Evolutionary conservation across 2,888 invertebrate species (phyloP).

Genomic region (Tachina fera): DNA sequence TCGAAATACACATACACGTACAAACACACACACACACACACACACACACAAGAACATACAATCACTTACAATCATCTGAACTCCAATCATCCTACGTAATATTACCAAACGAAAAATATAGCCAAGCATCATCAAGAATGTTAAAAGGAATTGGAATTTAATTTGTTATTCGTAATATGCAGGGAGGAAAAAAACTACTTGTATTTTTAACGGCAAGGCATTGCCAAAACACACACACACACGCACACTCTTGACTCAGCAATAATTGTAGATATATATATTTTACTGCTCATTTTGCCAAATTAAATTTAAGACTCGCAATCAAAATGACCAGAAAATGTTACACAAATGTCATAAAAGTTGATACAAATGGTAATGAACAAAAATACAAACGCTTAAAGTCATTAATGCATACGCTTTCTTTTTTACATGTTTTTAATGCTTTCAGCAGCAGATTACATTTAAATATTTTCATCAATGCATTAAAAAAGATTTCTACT

Average conservation of each 20-base stretch:
- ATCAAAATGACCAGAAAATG: constrained; percentile 41
- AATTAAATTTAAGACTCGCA: constrained; percentile 40
- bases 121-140: constrained; percentile 49
- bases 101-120: neutral
- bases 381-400: neutral
- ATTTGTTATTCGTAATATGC: constrained; percentile 65
- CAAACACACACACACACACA: neutral
- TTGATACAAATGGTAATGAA: constrained; percentile 17
- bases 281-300: constrained; percentile 6
- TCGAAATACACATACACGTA: neutral
- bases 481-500: neutral
- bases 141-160: constrained; percentile 68
- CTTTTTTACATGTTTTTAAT: neutral
- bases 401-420: neutral
- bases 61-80: constrained; percentile 27
- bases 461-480: neutral
- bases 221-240: constrained; percentile 7
- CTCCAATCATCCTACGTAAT: neutral
- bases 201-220: constrained; percentile 36
- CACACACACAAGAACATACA: constrained; percentile 1
- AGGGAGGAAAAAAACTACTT: constrained; percentile 43
- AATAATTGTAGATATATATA: constrained; percentile 10
- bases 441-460: neutral
- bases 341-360: constrained; percentile 48
- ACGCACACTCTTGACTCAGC: neutral